These are phyloP conservation scores for Akabosia matsudoensis DNA, from an alignment of 1,140 invertebrate species.

Conservation along the genomic window DNA sequence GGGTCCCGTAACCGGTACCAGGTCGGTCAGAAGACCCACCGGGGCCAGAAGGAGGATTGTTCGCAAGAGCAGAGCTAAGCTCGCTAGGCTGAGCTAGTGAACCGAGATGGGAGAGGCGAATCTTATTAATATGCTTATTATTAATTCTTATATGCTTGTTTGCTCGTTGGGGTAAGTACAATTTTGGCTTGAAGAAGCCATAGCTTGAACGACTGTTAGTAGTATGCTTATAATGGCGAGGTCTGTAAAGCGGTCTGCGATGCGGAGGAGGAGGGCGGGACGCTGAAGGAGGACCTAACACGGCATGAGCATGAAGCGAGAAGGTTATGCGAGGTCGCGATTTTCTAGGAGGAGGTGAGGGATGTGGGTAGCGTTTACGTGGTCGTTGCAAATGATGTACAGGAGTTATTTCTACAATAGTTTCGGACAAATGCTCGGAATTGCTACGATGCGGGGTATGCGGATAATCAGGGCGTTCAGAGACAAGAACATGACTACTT, in stretches of 20 bases:
- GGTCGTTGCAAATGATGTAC: not conserved
- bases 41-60: constrained; percentile 32
- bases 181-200: not conserved
- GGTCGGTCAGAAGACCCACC: constrained; percentile 30
- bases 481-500: not conserved
- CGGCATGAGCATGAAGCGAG: constrained; percentile 17
- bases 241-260: not conserved
- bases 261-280: not conserved
- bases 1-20: constrained; percentile 33
- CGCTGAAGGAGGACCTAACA: not conserved
- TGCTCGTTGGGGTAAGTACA: not conserved
- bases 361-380: not conserved
- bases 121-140: constrained; percentile 7
- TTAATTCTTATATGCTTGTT: constrained; percentile 14
- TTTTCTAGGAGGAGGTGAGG: not conserved
- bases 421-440: not conserved
- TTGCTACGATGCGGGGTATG: not conserved
- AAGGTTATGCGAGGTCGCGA: not conserved
- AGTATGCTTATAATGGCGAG: not conserved
- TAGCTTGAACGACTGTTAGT: not conserved
- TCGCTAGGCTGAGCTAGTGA: constrained; percentile 11
- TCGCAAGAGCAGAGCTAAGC: constrained; percentile 4
- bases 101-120: not conserved
- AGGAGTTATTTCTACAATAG: not conserved
- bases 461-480: not conserved